These are phyloP conservation scores for Cyanoderma ruficeps DNA, from an alignment of 2,113 vertebrate species.

Conservation along the genomic window DNA sequence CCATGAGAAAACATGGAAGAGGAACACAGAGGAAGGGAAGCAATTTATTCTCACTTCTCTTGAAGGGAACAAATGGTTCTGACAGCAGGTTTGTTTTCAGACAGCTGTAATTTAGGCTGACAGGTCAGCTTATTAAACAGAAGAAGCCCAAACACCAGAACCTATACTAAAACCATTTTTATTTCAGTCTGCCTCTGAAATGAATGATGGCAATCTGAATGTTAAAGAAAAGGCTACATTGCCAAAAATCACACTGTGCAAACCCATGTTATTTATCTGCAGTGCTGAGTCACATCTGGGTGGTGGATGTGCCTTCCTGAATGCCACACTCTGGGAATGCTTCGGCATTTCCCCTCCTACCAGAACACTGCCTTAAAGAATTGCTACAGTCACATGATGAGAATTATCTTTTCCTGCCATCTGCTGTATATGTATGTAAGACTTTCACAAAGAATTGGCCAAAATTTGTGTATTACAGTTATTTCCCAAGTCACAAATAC, in stretches of 20 bases:
- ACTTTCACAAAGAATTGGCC: not conserved
- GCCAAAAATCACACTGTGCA: not conserved
- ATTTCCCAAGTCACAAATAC: not conserved
- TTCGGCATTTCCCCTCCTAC: slow-evolving; percentile 17
- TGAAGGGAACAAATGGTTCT: not conserved
- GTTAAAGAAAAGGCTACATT: not conserved
- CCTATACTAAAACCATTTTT: not conserved
- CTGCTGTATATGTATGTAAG: not conserved
- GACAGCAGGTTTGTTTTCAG: not conserved
- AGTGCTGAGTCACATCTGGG: slow-evolving; percentile 16
- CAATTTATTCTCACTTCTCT: not conserved
- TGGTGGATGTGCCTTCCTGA: not conserved
- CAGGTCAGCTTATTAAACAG: not conserved
- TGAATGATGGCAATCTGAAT: not conserved
- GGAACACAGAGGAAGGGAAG: not conserved
- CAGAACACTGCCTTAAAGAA: not conserved
- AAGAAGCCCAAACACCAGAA: not conserved
- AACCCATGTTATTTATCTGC: not conserved
- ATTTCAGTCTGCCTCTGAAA: not conserved
- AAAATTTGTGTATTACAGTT: not conserved
- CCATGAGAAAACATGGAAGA: not conserved
- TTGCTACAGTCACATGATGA: not conserved
- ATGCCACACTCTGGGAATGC: not conserved
- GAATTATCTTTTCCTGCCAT: not conserved
- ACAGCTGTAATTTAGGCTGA: not conserved